phyloP scores from a whole-genome alignment of 2,797 vertebrate genomes.

The Liasis olivaceus region DNA sequence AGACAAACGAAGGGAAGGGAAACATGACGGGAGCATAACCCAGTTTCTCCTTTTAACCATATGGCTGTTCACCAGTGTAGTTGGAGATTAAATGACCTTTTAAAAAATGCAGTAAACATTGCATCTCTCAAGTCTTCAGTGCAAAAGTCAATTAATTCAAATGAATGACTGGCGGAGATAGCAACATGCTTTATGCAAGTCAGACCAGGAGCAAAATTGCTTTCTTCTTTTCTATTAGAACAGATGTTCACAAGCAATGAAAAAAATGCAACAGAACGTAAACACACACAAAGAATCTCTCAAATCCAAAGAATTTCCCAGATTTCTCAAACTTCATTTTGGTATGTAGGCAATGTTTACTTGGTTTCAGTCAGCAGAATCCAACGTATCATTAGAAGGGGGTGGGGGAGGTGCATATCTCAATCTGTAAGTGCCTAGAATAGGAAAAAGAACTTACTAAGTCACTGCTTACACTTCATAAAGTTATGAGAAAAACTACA shows the following conservation, averaged over 20 bases:
- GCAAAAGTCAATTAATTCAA: slow-evolving; percentile 71
- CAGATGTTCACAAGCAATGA: slow-evolving; percentile 71
- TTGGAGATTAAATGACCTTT: slow-evolving; percentile 71
- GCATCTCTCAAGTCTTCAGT: slow-evolving; percentile 80
- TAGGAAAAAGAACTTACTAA: slow-evolving; percentile 81
- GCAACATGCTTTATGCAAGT: slow-evolving; percentile 71
- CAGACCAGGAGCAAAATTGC: slow-evolving; percentile 69
- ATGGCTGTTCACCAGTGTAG: slow-evolving; percentile 74
- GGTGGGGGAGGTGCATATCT: slow-evolving; percentile 88
- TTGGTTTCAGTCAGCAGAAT: slow-evolving; percentile 88
- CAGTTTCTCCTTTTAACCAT: slow-evolving; percentile 70
- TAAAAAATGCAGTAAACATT: slow-evolving; percentile 78
- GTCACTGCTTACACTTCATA: slow-evolving; percentile 69
- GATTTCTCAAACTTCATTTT: slow-evolving; percentile 80
- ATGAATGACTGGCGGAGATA: slow-evolving; percentile 71
- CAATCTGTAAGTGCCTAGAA: slow-evolving; percentile 94
- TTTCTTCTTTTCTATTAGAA: slow-evolving; percentile 70
- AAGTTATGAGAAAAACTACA: slow-evolving; percentile 67
- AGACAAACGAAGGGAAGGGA: slow-evolving; percentile 34
- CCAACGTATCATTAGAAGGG: slow-evolving; percentile 87
- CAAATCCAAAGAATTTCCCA: slow-evolving; percentile 66
- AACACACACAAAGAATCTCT: slow-evolving; percentile 67
- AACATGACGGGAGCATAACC: slow-evolving; percentile 61
- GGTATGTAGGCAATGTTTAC: slow-evolving; percentile 77
- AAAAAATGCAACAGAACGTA: slow-evolving; percentile 73